These are phyloP conservation scores for Pterocles burchelli DNA, from an alignment of 2,113 vertebrate genomes.

Conservation along the genomic window DNA sequence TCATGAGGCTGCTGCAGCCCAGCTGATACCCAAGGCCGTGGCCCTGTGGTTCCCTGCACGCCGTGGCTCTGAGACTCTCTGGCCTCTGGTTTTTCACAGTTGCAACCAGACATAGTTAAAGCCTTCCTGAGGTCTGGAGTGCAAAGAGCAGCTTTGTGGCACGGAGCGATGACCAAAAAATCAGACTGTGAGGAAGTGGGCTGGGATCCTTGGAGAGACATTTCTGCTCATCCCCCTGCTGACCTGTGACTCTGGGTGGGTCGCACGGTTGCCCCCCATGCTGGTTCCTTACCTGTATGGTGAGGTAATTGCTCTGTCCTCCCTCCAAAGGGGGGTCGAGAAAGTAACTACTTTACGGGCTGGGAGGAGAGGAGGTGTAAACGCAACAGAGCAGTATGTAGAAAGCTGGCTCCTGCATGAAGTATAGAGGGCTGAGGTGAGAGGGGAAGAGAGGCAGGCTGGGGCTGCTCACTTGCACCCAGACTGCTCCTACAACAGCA, in stretches of 20 bases:
- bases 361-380: background rate
- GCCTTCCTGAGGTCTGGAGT: background rate
- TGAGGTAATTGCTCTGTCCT: background rate
- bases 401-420: background rate
- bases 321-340: background rate
- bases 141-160: background rate
- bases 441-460: background rate
- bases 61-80: background rate
- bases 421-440: background rate
- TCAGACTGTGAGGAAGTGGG: background rate
- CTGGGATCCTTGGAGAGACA: background rate
- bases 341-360: background rate
- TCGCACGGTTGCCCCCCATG: fast-evolving
- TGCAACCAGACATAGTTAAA: background rate
- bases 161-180: fast-evolving
- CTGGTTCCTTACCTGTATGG: background rate
- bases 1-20: fast-evolving
- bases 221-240: fast-evolving
- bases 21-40: fast-evolving
- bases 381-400: background rate
- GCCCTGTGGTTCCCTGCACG: fast-evolving
- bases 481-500: background rate
- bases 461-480: background rate
- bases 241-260: background rate
- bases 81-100: background rate